Conservation (phyloP, 2,888 invertebrate genomes). For the Linnaemya tessellans region DNA sequence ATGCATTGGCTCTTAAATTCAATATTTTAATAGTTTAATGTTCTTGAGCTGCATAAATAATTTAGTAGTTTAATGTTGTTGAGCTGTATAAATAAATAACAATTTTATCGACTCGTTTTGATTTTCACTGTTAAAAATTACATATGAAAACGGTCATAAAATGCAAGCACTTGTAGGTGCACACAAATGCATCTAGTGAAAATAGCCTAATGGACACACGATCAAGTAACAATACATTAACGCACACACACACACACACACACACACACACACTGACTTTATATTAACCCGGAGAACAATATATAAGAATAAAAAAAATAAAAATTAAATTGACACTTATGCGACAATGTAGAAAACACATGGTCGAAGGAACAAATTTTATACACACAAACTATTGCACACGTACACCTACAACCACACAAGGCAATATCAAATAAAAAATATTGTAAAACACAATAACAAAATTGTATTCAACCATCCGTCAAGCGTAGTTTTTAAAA, state of each 20-base stretch:
- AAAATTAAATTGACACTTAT: conserved; percentile 68
- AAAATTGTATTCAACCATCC: conserved; percentile 52
- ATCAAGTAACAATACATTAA: background rate
- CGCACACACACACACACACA: conserved; percentile 6
- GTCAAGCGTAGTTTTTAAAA: conserved; percentile 57
- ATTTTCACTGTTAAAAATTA: conserved; percentile 12
- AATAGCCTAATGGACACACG: background rate
- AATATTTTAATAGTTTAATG: too few relatives aligned
- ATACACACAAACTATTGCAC: too few relatives aligned
- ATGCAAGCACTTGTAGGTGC: conserved; percentile 43
- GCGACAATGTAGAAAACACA: conserved; percentile 68
- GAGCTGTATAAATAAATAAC: too few relatives aligned
- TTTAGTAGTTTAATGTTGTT: too few relatives aligned
- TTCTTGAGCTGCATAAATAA: too few relatives aligned
- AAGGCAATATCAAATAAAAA: conserved; percentile 7
- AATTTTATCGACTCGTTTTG: background rate
- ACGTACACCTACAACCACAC: background rate
- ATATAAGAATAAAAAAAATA: conserved; percentile 10
- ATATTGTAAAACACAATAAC: conserved; percentile 35
- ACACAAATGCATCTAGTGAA: conserved; percentile 36
- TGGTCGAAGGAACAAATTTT: conserved; percentile 25
- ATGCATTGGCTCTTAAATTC: too few relatives aligned
- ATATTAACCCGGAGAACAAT: background rate
- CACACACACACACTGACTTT: background rate
- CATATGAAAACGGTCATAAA: conserved; percentile 38